Percentiles rank a stretch among this genome's conserved stretches.
These are phyloP conservation scores for Helogale parvula DNA, from an alignment of 2,113 vertebrate species.

Conservation along the genomic window DNA sequence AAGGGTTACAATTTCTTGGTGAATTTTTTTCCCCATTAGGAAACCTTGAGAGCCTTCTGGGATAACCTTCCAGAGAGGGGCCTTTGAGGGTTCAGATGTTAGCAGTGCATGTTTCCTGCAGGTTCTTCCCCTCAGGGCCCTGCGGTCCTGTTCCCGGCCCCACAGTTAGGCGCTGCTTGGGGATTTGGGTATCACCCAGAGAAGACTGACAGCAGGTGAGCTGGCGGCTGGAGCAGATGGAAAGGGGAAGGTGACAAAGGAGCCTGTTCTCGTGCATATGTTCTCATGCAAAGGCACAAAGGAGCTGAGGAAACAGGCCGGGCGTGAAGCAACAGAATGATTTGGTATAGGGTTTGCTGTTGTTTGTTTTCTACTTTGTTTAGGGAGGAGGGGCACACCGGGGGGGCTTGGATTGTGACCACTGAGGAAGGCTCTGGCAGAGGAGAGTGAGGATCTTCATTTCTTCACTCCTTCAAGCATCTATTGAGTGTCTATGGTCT, in stretches of 20 bases:
- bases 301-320: neutral
- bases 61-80: neutral
- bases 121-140: slow-evolving; percentile 26
- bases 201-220: slow-evolving; percentile 52
- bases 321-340: neutral
- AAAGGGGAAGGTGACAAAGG: slow-evolving; percentile 16
- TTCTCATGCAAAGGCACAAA: neutral
- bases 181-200: neutral
- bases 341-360: neutral
- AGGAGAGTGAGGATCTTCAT: neutral
- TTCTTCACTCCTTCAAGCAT: neutral
- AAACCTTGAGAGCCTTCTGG: neutral
- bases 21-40: slow-evolving; percentile 28
- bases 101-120: neutral
- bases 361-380: slow-evolving; percentile 25
- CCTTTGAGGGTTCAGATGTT: neutral
- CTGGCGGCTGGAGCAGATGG: slow-evolving; percentile 65
- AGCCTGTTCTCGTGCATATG: slow-evolving; percentile 43
- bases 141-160: neutral
- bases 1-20: slow-evolving; percentile 32
- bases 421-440: neutral
- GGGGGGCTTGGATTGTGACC: neutral
- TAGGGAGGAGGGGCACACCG: neutral
- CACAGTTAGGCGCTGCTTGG: slow-evolving; percentile 17
- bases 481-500: neutral